Base-by-base conservation (phyloP, 1,140 invertebrate species). In the Lepidurus couesii region DNA sequence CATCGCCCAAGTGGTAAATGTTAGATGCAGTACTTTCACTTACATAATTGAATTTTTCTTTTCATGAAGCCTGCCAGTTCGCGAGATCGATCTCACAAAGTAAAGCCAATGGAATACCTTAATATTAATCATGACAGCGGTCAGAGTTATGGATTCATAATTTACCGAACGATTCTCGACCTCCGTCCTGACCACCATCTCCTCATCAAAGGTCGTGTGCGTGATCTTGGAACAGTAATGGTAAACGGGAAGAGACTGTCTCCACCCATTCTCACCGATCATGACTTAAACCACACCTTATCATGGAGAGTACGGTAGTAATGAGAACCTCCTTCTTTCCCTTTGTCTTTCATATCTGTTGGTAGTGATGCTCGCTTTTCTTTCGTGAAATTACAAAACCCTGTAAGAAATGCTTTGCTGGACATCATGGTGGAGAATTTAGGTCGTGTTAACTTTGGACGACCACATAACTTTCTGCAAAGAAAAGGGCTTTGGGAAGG, bases 401-500 rank as follows among this genome's bases (percentile, higher is more conserved):
- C n/a, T 80, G 75, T 75, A 76, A 79, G 77, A 42, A 75, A 82
- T 74, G 65, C 65, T 21, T n/a, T 74, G 16, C 24, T 80, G 42
- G 88, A 90, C 79, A 83, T 90, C 44, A 77, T 90, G 2, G 89
- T 90, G 1, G 89, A 90, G 82, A 90, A 90, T 82, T 85, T 86
- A 78, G 89, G 88, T 0, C 82, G 89, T 76, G 86, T 87, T 21
- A 90, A 90, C 82, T 90, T 84, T 83, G 88, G 88, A 2, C 43
- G 77, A 5, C 83, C 86, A 7, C 76, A 83, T 8, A 83, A 86
- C 79, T 86, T 86, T 80, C 85, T 88, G 79, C 82, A 82, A 43
- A 81, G 84, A 77, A 89, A 89, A 84, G 89, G 89, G 80, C 78
- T 87, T 8, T 85, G 86, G 80, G 82, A 85, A 80, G 86, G 86